These are phyloP conservation scores for Parnassius apollo DNA, from an alignment of 2,888 invertebrate genomes.

Conservation along the genomic window DNA sequence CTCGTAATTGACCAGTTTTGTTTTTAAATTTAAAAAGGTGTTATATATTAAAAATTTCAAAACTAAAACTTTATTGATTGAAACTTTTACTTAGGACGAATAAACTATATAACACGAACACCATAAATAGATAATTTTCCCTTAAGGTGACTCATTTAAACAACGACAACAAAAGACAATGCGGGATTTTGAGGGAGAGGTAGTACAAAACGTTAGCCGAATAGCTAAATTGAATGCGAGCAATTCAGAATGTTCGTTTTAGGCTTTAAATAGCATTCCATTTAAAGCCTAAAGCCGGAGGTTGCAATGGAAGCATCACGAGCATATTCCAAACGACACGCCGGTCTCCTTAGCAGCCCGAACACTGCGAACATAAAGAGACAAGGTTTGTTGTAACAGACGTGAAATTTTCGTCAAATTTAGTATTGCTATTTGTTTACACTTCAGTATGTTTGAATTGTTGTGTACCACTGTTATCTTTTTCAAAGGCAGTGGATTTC, in stretches of 20 bases:
- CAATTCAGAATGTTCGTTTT: conserved; percentile 7
- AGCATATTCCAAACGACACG: conserved; percentile 13
- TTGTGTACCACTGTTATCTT: not conserved
- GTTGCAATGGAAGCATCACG: conserved; percentile 12
- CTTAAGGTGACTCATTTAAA: too few relatives aligned
- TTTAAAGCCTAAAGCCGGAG: not conserved
- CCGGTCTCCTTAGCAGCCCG: conserved; percentile 15
- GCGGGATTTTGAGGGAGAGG: not conserved
- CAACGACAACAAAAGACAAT: too few relatives aligned
- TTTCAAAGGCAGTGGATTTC: not conserved
- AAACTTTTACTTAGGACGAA: too few relatives aligned
- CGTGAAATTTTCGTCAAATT: conserved; percentile 6
- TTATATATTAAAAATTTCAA: too few relatives aligned
- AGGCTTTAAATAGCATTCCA: conserved; percentile 4
- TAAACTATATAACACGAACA: too few relatives aligned
- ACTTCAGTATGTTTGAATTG: not conserved
- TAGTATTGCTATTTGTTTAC: not conserved
- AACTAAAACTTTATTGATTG: too few relatives aligned
- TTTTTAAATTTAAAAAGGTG: too few relatives aligned
- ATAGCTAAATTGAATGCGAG: conserved; percentile 9
- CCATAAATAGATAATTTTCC: too few relatives aligned
- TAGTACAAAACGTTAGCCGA: not conserved
- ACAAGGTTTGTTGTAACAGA: conserved; percentile 5
- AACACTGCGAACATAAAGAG: conserved; percentile 11
- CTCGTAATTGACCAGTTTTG: too few relatives aligned